These are phyloP conservation scores for Chymomyza caudatula DNA, from an alignment of 2,888 invertebrate species.

Conservation along the genomic window DNA sequence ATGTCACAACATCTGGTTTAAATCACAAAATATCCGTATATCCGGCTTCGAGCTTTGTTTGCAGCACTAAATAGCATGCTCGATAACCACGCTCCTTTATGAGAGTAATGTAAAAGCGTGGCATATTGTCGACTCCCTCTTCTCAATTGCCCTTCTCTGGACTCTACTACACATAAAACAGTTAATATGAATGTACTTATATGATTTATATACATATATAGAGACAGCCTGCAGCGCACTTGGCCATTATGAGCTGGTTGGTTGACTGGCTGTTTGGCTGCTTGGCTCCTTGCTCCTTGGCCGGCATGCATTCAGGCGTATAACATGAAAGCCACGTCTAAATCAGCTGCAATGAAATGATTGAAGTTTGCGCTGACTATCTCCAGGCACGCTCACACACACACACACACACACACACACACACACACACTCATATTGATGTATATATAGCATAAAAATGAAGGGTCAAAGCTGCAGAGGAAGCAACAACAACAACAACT, in stretches of 20 bases:
- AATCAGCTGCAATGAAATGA: conserved; percentile 15
- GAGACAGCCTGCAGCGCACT: neutral
- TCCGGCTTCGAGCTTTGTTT: too few species aligned
- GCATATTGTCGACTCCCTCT: too few species aligned
- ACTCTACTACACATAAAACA: neutral
- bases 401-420: neutral
- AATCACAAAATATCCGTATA: too few species aligned
- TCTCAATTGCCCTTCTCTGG: neutral
- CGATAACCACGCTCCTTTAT: too few species aligned
- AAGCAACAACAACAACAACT: too few species aligned
- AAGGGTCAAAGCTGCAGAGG: conserved; percentile 32
- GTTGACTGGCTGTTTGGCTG: neutral
- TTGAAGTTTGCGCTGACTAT: neutral
- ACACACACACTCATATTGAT: neutral
- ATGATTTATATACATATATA: neutral
- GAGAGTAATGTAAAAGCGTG: too few species aligned
- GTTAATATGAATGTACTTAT: neutral
- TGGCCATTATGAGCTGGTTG: neutral
- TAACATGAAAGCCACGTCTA: conserved; percentile 7
- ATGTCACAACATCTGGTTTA: too few species aligned
- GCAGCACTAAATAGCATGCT: too few species aligned
- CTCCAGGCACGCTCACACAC: neutral
- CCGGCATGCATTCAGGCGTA: neutral
- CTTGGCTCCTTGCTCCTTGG: too few species aligned
- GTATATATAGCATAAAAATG: conserved; percentile 28